Conservation (phyloP, 2,113 vertebrate species). For the Aspidoscelis tigris region DNA sequence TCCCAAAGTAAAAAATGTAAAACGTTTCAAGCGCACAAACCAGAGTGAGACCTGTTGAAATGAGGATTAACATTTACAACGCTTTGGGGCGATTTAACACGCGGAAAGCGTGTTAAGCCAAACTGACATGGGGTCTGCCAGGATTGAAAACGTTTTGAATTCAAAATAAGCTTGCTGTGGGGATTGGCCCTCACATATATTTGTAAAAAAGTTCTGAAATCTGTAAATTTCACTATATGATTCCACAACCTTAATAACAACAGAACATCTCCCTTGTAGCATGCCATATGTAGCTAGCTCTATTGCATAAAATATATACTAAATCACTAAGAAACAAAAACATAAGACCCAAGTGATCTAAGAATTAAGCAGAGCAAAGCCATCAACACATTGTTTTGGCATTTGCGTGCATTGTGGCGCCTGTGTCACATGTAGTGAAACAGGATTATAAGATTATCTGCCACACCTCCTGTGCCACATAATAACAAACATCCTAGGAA, state of each 20-base stretch:
- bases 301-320: not conserved
- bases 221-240: not conserved
- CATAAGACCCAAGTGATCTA: not conserved
- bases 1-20: too few species aligned
- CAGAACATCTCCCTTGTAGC: not conserved
- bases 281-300: too few species aligned
- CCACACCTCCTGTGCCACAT: slow-evolving; percentile 6
- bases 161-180: too few species aligned
- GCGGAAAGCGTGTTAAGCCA: too few species aligned
- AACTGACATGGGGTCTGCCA: too few species aligned
- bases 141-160: too few species aligned
- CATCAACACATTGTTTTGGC: not conserved
- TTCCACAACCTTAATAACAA: not conserved
- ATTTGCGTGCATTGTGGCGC: not conserved
- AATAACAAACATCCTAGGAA: slow-evolving; percentile 6
- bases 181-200: not conserved
- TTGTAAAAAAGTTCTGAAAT: not conserved
- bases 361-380: not conserved
- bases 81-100: too few species aligned
- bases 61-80: too few species aligned
- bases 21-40: too few species aligned
- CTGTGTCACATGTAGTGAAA: not conserved
- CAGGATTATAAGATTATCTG: not conserved
- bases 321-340: not conserved
- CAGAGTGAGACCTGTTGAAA: too few species aligned